These are phyloP conservation scores for Trididemnum nubilum DNA, from an alignment of 23 tunicate genomes.

Conservation along the genomic window DNA sequence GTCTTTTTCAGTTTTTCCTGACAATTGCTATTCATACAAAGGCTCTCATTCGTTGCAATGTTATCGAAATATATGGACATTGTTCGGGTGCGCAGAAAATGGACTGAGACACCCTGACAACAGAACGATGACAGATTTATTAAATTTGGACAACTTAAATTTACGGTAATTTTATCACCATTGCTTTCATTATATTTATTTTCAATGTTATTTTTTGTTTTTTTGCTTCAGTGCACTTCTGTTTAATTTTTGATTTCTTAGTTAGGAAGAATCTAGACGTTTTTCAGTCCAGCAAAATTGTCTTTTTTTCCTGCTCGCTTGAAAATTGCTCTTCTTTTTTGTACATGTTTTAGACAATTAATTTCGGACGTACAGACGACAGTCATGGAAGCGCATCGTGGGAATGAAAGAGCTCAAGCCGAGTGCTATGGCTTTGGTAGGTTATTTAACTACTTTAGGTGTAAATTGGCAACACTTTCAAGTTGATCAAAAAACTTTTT, in stretches of 20 bases:
- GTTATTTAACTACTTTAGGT: too few species aligned
- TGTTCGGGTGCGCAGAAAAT: background rate
- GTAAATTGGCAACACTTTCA: too few species aligned
- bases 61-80: background rate
- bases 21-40: background rate
- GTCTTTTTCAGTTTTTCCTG: background rate
- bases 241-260: too few species aligned
- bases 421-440: conserved; percentile 13
- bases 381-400: background rate
- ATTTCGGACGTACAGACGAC: background rate
- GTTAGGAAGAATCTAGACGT: too few species aligned
- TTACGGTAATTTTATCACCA: conserved; percentile 13
- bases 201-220: too few species aligned
- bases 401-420: background rate
- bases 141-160: background rate
- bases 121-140: background rate
- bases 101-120: background rate
- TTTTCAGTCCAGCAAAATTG: too few species aligned
- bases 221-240: too few species aligned
- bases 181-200: too few species aligned
- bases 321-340: too few species aligned
- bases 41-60: background rate
- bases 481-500: too few species aligned
- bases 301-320: too few species aligned
- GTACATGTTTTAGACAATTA: background rate